Conservation (phyloP, 2,888 invertebrate species). For the Branchipolynoe longqiensis region DNA sequence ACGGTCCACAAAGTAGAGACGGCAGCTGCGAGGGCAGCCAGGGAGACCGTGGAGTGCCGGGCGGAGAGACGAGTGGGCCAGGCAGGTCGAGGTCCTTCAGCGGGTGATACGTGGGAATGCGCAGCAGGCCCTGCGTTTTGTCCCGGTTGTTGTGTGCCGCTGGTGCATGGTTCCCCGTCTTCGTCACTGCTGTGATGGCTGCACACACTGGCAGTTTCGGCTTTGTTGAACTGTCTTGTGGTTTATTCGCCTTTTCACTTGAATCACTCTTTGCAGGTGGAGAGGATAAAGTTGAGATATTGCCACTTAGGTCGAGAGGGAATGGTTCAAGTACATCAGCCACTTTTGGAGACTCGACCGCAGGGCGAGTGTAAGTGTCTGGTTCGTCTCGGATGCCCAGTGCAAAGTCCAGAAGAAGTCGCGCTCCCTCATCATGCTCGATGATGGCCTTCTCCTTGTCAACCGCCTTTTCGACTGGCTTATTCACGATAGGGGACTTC, state of each 20-base stretch:
- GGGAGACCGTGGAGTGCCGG: slow-evolving; percentile 19
- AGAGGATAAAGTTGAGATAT: too few relatives aligned
- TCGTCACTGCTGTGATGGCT: background rate
- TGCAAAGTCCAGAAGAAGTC: slow-evolving; percentile 30
- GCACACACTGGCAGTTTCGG: background rate
- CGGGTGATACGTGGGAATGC: slow-evolving; percentile 27
- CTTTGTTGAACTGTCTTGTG: background rate
- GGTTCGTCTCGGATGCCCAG: slow-evolving; percentile 33
- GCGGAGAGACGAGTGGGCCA: slow-evolving; percentile 16
- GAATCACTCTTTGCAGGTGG: background rate
- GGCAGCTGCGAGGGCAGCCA: slow-evolving; percentile 13
- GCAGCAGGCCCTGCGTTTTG: slow-evolving; percentile 3
- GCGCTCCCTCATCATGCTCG: slow-evolving; percentile 43
- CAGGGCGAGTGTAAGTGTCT: background rate
- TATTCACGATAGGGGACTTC: background rate
- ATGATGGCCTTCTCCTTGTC: slow-evolving; percentile 21
- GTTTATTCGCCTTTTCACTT: background rate
- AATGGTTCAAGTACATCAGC: background rate
- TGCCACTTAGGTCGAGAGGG: slow-evolving; percentile 31
- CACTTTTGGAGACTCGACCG: background rate
- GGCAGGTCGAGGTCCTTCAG: slow-evolving; percentile 15
- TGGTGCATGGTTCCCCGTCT: background rate
- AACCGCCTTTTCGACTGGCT: background rate
- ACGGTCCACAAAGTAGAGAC: background rate
- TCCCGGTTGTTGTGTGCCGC: slow-evolving; percentile 5